Base-by-base conservation (phyloP, 2,113 vertebrate species). In the Tenebrosternarchus preto region DNA sequence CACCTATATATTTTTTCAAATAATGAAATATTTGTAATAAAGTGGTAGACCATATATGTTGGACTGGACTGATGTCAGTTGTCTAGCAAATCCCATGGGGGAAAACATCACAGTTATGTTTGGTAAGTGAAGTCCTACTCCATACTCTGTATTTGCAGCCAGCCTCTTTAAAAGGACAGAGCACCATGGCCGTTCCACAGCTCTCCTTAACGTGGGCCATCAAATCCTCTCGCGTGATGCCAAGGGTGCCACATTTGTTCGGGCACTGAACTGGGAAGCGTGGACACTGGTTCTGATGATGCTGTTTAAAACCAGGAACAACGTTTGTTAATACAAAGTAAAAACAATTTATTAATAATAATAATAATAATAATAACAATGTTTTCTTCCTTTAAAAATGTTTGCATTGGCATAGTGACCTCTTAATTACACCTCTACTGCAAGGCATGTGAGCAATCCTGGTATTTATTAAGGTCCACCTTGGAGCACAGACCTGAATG, bases 121-220 rank as follows among this genome's bases (percentile, higher is more conserved):
- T 50, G 63, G 36, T 39, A 63, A 57, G 31, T 17, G 22, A 50
- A 66, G 57, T 5, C 22, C 17, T 2, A 53, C n/a, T 20, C 2
- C 94, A 92, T 87, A 98, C 98, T 86, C 95, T 92, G 88, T 99
- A 97, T 90, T 98, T 99, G 93, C 98, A 99, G 86, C 97, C 97
- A 0, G 98, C 96, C 0, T 99, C 98, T 89, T 98, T 99, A 90
- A 99, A 98, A 1, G 98, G 98, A 66, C 98, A 99, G 5, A 98
- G 94, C 72, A 97, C 94, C 66, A 96, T 89, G 1, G 96, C 95
- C 0, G 95, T 95, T 86, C 89, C 96, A 46, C 97, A 98, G 92
- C 93, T 97, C 84, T 99, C 98, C 89, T 98, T 98, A 81, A 98
- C 91, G 31, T 99, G 98, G 57, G 93, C 92, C 0, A 93, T 91